Evolutionary conservation across 2,888 invertebrate genomes (phyloP).

Genomic region (Heteropelma amictum): DNA sequence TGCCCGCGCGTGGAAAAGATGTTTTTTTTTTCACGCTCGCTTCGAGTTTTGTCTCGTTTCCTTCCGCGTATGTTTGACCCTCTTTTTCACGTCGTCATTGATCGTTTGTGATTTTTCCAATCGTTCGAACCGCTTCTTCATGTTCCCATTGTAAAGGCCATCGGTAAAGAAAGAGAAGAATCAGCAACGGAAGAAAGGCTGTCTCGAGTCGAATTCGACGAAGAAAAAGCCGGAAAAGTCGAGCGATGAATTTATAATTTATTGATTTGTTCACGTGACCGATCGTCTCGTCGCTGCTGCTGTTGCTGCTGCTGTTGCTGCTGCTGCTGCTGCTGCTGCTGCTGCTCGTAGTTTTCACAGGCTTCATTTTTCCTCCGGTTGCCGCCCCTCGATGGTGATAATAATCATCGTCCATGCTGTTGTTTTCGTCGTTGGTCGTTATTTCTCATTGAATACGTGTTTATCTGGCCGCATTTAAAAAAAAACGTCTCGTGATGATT

Average conservation of each 20-base stretch:
- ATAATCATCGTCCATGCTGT: background rate
- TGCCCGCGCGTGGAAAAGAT: no score
- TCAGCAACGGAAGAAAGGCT: no score
- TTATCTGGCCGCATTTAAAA: conserved; percentile 4
- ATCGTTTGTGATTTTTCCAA: no score
- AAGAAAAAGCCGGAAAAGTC: conserved; percentile 1
- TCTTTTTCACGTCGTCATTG: no score
- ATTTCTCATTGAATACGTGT: background rate
- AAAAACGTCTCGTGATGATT: conserved; percentile 21
- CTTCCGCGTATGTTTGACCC: no score
- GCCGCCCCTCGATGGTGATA: background rate
- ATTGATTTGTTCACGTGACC: background rate
- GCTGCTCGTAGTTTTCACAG: background rate
- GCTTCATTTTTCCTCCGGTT: background rate
- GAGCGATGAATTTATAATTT: background rate
- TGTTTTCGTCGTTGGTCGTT: conserved; percentile 8
- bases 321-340: background rate
- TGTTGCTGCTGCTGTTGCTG: background rate
- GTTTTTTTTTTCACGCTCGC: no score
- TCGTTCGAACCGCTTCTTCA: no score
- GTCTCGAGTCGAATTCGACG: background rate
- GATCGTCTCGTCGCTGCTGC: no score
- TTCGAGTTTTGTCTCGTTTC: no score
- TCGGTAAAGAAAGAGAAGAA: no score
- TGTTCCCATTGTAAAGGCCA: no score